Base-by-base conservation (phyloP, 2,888 invertebrate genomes). In the Tenthredo notha region DNA sequence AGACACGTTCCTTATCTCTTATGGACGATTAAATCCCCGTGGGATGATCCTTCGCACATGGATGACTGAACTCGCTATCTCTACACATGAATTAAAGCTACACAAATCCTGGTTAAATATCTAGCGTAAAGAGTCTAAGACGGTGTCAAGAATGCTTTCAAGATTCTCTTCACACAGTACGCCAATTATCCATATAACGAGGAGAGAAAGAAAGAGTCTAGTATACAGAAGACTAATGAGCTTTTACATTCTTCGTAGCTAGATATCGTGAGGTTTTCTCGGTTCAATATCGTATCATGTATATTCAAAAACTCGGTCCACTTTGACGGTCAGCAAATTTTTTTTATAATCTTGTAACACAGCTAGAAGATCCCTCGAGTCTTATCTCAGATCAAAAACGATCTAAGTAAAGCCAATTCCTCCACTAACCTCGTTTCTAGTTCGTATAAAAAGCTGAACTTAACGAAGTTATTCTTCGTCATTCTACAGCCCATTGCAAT, bases 11-110 rank as follows among this genome's bases (percentile, higher is more conserved):
- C 18, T 78, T 54, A 78, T 78, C 78, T 78, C 58, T 78, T 37
- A 58, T n/a, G 78, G 78, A n/a, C 54, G 54, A 58, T 78, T 78
- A 54, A 77, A 47, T 77, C 29, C 75, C 18, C 0, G n/a, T n/a
- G 75, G 29, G 21, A 58, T 9, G 18, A n/a, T 54, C n/a, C 7
- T n/a, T 1, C 40, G n/a, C 9, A 0, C 72, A n/a, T 3, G 72
- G 72, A 21, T 40, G 72, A 74, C 72, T 74, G 54, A 6, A 0
- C 10, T n/a, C n/a, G 7, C 54, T 37, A 21, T 33, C 33, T 15
- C 72, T 21, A n/a, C 6, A 40, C 72, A 12, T 10, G 37, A 74
- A 43, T 74, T 74, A 43, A 43, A 74, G n/a, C 40, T 10, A 0
- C 33, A 12, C 1, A 43, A 12, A 74, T 18, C 9, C n/a, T 2